phyloP scores from a whole-genome alignment of 2,797 vertebrate genomes.

The Prionace glauca region DNA sequence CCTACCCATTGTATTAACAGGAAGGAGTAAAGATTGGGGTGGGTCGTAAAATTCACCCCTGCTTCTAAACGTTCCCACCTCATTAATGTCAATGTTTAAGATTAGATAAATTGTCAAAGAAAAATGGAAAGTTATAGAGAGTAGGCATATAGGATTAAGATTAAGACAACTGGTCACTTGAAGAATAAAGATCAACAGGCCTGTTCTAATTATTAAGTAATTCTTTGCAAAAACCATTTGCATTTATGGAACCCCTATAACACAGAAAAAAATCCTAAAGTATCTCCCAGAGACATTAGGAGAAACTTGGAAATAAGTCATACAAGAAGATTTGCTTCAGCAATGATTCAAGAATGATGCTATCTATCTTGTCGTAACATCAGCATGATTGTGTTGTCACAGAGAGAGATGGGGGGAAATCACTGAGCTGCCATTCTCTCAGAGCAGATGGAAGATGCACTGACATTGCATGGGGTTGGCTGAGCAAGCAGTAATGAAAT shows the following conservation, averaged over 20 bases:
- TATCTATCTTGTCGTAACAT: background rate
- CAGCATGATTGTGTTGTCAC: too few relatives aligned
- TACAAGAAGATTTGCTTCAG: background rate
- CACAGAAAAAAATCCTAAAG: background rate
- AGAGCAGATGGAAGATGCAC: too few relatives aligned
- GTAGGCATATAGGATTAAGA: background rate
- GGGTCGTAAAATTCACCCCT: too few relatives aligned
- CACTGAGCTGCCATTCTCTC: too few relatives aligned
- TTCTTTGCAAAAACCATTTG: background rate
- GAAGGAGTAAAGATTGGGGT: too few relatives aligned
- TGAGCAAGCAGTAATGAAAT: too few relatives aligned
- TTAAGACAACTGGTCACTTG: background rate
- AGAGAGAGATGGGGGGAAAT: too few relatives aligned
- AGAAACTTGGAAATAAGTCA: background rate
- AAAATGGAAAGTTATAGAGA: background rate
- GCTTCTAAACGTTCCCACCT: too few relatives aligned
- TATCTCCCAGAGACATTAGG: background rate
- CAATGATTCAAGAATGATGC: too few relatives aligned
- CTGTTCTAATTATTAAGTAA: background rate
- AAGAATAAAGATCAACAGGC: background rate
- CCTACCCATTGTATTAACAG: too few relatives aligned
- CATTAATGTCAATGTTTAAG: background rate
- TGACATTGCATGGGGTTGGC: too few relatives aligned
- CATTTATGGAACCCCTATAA: background rate
- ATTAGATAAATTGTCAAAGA: background rate